Evolutionary conservation across 2,113 vertebrate species (phyloP).

Genomic region (Mionectes macconnelli): DNA sequence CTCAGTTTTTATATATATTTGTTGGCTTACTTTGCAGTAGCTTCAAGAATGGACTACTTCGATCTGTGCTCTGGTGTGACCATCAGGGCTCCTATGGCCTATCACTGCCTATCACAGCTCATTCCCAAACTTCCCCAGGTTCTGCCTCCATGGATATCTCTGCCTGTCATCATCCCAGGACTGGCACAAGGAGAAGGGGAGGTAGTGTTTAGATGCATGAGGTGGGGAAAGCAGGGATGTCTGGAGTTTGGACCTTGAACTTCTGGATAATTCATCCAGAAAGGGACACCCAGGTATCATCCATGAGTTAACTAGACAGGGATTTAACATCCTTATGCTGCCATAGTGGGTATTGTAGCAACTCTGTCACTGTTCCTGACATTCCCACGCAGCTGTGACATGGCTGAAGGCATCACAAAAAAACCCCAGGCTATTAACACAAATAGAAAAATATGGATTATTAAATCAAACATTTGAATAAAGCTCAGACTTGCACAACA

Average conservation of each 20-base stretch:
- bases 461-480: not conserved
- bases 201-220: fast-evolving
- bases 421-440: not conserved
- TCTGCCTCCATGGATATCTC: not conserved
- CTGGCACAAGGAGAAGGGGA: fast-evolving
- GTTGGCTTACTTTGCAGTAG: not conserved
- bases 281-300: not conserved
- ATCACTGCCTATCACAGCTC: not conserved
- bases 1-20: not conserved
- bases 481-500: not conserved
- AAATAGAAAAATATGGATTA: fast-evolving
- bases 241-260: not conserved
- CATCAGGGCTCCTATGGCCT: not conserved
- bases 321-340: not conserved
- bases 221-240: not conserved
- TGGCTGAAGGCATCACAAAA: not conserved
- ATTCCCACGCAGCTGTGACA: not conserved
- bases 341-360: fast-evolving
- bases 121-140: fast-evolving
- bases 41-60: fast-evolving
- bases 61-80: not conserved
- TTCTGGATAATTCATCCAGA: not conserved
- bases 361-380: not conserved
- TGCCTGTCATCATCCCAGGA: not conserved
- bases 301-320: not conserved